Percentiles rank a stretch among this genome's conserved stretches.
phyloP scores from a whole-genome alignment of 2,113 vertebrate genomes.

The Plecturocebus donacophilus region DNA sequence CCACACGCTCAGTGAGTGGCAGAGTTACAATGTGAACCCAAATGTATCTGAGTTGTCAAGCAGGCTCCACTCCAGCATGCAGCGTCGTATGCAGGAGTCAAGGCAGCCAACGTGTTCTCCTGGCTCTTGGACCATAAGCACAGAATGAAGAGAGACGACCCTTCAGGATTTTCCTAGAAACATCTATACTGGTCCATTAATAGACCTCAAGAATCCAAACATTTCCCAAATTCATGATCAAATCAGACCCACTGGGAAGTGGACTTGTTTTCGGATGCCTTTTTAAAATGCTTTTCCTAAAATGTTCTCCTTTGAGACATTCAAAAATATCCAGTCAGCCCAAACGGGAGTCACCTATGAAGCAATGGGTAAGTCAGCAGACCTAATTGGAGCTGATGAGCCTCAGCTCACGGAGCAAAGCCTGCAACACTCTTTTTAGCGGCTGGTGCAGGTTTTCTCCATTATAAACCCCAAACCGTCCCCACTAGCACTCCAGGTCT shows the following conservation, averaged over 20 bases:
- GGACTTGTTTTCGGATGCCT: neutral
- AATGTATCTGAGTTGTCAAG: neutral
- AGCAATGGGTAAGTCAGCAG: neutral
- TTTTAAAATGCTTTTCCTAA: neutral
- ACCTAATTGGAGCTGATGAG: accelerated
- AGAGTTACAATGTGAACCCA: neutral
- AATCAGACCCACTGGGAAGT: neutral
- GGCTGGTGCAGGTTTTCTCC: neutral
- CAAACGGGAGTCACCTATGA: neutral
- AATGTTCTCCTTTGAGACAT: neutral
- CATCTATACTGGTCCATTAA: neutral
- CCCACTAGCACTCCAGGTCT: neutral
- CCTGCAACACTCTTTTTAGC: neutral
- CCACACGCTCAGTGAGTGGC: accelerated
- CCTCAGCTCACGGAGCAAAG: too few relatives aligned
- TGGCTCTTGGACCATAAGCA: neutral
- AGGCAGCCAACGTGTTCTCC: neutral
- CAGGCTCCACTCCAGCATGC: neutral
- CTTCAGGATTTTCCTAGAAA: neutral
- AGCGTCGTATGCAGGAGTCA: too few relatives aligned
- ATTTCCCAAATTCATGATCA: neutral
- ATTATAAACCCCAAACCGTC: accelerated
- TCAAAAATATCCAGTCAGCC: neutral
- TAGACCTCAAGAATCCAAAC: neutral
- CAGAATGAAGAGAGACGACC: accelerated